A percentile compares a stretch with the other conserved stretches of the same genome.
Evolutionary conservation across 2,888 invertebrate species (phyloP).

Genomic region (Masnerella sp.): DNA sequence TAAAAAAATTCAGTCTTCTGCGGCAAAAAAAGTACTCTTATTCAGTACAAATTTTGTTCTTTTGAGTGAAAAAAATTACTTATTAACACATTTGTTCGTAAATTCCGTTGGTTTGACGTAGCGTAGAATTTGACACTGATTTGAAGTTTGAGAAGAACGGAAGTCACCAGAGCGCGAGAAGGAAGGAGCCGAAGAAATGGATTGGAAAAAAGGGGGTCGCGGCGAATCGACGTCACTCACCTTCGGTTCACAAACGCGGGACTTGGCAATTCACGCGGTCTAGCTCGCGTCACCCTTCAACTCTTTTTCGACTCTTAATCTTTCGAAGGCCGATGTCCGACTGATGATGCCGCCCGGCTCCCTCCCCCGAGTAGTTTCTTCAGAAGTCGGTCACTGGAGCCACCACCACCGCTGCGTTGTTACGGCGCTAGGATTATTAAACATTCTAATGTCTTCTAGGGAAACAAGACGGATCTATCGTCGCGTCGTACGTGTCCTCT

Average conservation of each 20-base stretch:
- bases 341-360: constrained; percentile 76
- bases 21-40: too few relatives aligned
- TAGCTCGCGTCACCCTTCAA: constrained; percentile 69
- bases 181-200: constrained; percentile 1
- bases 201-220: neutral
- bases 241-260: constrained; percentile 44
- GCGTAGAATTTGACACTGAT: too few relatives aligned
- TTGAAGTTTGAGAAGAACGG: too few relatives aligned
- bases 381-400: constrained; percentile 73
- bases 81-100: too few relatives aligned
- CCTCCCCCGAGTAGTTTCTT: constrained; percentile 71
- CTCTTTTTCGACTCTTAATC: constrained; percentile 75
- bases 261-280: constrained; percentile 54
- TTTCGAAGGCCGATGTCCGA: constrained; percentile 76
- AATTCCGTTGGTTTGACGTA: too few relatives aligned
- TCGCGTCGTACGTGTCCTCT: constrained; percentile 17
- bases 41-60: too few relatives aligned
- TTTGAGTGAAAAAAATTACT: too few relatives aligned
- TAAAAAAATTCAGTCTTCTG: too few relatives aligned
- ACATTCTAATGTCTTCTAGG: constrained; percentile 70
- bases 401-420: constrained; percentile 69
- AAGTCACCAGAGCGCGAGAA: too few relatives aligned
- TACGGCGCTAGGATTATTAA: constrained; percentile 71
- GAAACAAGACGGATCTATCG: constrained; percentile 50
- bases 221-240: constrained; percentile 60